Base-by-base conservation (phyloP, 2,797 vertebrate species). In the Glossophaga mutica region DNA sequence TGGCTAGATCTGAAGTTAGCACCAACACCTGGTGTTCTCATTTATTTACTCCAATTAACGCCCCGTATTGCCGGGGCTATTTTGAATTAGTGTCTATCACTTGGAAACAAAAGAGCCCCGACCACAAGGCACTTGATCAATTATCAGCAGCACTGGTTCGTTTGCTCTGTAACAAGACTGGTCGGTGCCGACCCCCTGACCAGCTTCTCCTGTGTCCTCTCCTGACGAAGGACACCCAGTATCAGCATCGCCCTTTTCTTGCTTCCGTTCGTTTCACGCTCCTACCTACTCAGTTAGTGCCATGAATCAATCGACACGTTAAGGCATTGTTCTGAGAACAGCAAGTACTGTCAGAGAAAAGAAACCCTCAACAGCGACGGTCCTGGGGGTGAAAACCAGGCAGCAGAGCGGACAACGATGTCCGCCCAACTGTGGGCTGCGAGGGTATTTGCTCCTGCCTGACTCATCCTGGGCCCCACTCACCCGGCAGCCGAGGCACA, bases 191-290 rank as follows among this genome's bases (percentile, higher is more conserved):
- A 32, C 6, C 18, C 11, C 44, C 39, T 57, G 1, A 3, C 62
- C 52, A 59, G 59, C 37, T 6, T 34, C 67, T 90, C 34, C 34
- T 4, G 11, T 18, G 32, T 0, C 42, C 76, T 44, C 29, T 9
- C 4, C 3, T 3, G 34, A 67, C 24, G 6, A 1, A 68, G 29
- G 16, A 24, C 70, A 39, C 4, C 0, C 16, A 2, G 0, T 0
- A 3, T 32, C 48, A 10, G 2, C 8, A 4, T 18, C 5, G 34
- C 50, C 21, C 2, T 9, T 7, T 0, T 34, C 57, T 19, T 18
- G 11, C n/a, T 65, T 29, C 50, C 68, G 1, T 42, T 34, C 2
- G 18, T 7, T 24, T 42, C 85, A 42, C 21, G 5, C 11, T 8
- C 62, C 34, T 12, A 50, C 88, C 73, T 24, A n/a, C 94, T 3